Evolutionary conservation across 2,113 vertebrate species (phyloP), one percentile per base, ranked within the genome.

Genomic region (Toxotes chatareus): DNA sequence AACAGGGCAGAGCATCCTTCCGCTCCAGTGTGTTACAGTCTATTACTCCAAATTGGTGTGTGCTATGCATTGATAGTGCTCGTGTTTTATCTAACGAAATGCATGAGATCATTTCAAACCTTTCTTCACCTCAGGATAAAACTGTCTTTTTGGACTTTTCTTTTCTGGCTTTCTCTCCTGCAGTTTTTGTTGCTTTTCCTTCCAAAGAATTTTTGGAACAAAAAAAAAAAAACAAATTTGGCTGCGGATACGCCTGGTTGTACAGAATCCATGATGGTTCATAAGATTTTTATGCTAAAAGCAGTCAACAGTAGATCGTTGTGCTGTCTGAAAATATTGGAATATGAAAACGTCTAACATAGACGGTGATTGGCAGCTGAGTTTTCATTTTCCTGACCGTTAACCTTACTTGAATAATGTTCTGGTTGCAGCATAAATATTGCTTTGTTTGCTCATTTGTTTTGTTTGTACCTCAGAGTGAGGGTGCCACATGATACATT

Each of bases 1-100:
- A 27, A 46, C 3, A 23, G 5, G 7, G 19, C 32, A 65, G 57
- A 40, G 36, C 56, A 13, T 34, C 59, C 27, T 63, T 23, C 16
- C 42, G 34, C 42, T 78, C 53, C 36, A 47, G 65, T 74, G 53
- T 53, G 38, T 69, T 23, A 32, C 23, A 31, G 9, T 63, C 23
- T 53, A 62, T 19, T 69, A 73, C 80, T 87, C 62, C 40, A 66
- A 80, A 69, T 13, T 65, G 62, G 66, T 73, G 23, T 47, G 55
- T 21, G 27, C 21, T 34, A 6, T 65, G 59, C 60, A 72, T 71
- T 10, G 1, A n/a, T n/a, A 19, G 59, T 1, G n/a, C 4, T 78
- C 49, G 46, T 62, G 46, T 82, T 67, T 49, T 53, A 88, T 75
- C 40, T 73, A 3, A 46, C 16, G 42, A 36, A 31, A 66, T 51